phyloP scores from a whole-genome alignment of 2,888 invertebrate genomes.

The Saturnia pavonia region DNA sequence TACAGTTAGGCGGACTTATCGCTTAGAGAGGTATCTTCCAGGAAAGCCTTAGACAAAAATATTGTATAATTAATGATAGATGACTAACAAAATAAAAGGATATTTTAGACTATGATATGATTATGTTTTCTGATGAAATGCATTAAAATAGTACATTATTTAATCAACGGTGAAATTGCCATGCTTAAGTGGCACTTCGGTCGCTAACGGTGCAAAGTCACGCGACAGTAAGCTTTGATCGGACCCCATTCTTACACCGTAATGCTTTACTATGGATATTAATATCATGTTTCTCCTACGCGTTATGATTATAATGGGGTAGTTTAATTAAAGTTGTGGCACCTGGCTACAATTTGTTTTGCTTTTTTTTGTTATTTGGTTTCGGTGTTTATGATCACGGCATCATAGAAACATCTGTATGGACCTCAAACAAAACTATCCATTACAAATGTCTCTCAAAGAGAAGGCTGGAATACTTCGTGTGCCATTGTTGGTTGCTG shows the following conservation, averaged over 20 bases:
- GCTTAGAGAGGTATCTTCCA: too few species aligned
- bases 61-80: too few species aligned
- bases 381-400: background rate
- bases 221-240: constrained; percentile 25
- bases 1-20: too few species aligned
- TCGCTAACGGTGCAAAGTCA: constrained; percentile 25
- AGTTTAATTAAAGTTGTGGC: constrained; percentile 4
- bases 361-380: constrained; percentile 3
- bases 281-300: constrained; percentile 13
- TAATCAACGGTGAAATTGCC: constrained; percentile 20
- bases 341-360: background rate
- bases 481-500: background rate
- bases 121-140: constrained; percentile 13
- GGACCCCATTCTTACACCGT: constrained; percentile 18
- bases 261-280: constrained; percentile 12
- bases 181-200: constrained; percentile 24
- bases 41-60: too few species aligned
- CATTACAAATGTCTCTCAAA: too few species aligned
- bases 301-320: constrained; percentile 7
- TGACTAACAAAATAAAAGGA: background rate
- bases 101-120: background rate
- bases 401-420: background rate
- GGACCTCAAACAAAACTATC: background rate
- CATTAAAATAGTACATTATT: constrained; percentile 18
- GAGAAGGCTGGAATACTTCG: background rate